Evolutionary conservation across 2,797 vertebrate species (phyloP), one percentile per base, ranked within the genome.

Genomic region (Channallabes apus): DNA sequence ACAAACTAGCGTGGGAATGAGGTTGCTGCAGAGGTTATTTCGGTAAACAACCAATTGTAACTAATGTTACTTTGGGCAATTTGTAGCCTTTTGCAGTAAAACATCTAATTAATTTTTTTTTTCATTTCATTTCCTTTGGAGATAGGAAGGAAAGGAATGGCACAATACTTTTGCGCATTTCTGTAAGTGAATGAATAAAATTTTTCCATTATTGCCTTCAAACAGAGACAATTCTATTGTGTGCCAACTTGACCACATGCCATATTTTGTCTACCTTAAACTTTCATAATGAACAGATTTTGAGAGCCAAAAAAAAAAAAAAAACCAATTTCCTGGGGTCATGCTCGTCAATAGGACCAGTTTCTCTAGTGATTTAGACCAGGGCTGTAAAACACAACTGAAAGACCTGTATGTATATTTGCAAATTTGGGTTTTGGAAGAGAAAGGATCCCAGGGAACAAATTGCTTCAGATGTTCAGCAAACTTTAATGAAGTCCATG

Each of bases 391-490:
- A 75, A 75, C 17, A 32, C 71, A 75, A 54, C 22, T n/a, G 73
- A 61, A 59, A 59, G 75, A 22, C 32, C 32, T 78, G 32, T 11
- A 61, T 61, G 29, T n/a, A 11, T 61, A 78, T 78, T 61, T 38
- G 11, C 29, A 38, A 11, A 12, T 32, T 38, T 5, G 15, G n/a
- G 32, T 6, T 6, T 17, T 41, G 32, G 6, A 38, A 61, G 22
- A 79, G 58, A 62, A 79, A 41, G 3, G 18, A 6, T 1, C 22
- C 58, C 8, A 61, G 11, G 20, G 22, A 61, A 22, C 76, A 41
- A 79, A 41, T 38, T 38, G 59, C 32, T 61, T 61, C 76, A 61
- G 75, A 59, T 9, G 75, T 32, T 78, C 76, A 38, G 76, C 11
- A 41, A 38, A 41, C 22, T 15, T 62, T 62, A n/a, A 62, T 62